phyloP scores from a whole-genome alignment of 1,140 invertebrate species.

The Lordiphosa stackelbergi region DNA sequence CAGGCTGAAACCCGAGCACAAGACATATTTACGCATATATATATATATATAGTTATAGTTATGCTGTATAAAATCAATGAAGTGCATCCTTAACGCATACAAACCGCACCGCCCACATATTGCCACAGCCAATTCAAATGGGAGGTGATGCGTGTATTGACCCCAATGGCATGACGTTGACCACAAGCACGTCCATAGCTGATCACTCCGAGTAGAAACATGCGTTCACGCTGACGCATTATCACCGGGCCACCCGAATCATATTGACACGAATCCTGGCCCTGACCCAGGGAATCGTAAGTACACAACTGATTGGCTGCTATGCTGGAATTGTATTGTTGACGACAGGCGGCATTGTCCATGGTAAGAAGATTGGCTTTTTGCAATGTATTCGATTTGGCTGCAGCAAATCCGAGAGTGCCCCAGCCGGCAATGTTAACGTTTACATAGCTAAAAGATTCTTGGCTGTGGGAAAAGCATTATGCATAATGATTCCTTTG shows the following conservation, averaged over 20 bases:
- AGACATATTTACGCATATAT: constrained; percentile 8
- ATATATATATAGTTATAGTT: constrained; percentile 24
- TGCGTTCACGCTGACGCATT: constrained; percentile 28
- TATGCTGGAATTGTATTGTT: constrained; percentile 43
- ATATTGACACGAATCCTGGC: constrained; percentile 67
- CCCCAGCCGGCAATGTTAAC: constrained; percentile 71
- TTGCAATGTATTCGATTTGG: constrained; percentile 63
- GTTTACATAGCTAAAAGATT: constrained; percentile 29
- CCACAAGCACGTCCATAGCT: constrained; percentile 82
- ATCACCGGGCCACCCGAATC: constrained; percentile 73
- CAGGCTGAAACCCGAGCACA: constrained; percentile 11
- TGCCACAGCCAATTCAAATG: constrained; percentile 82
- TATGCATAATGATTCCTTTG: too few species aligned
- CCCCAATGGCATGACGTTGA: constrained; percentile 78
- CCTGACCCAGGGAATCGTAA: constrained; percentile 46
- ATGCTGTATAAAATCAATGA: constrained; percentile 2
- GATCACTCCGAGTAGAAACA: constrained; percentile 80
- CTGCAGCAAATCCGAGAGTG: constrained; percentile 46
- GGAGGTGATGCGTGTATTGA: constrained; percentile 83
- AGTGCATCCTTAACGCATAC: constrained; percentile 28
- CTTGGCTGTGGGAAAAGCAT: constrained; percentile 10
- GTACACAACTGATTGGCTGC: constrained; percentile 51
- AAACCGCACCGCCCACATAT: constrained; percentile 41
- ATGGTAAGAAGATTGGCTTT: constrained; percentile 57
- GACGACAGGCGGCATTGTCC: constrained; percentile 40